phyloP scores from a whole-genome alignment of 23 tunicate species.

The Halocynthia aurantium region DNA sequence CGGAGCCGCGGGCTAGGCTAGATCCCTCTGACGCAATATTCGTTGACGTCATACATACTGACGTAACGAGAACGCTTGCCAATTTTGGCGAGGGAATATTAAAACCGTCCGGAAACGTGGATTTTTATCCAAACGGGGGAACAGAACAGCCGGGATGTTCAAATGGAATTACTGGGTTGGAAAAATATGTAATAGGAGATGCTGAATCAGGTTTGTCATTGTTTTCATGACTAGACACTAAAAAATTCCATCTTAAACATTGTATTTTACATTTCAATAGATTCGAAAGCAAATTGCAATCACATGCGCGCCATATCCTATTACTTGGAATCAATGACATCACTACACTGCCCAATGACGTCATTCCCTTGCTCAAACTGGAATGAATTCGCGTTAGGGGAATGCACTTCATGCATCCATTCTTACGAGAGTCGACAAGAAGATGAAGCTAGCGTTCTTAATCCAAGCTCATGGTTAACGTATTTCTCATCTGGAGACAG shows the following conservation, averaged over 20 bases:
- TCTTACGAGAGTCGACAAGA: not conserved
- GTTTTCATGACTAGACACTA: not conserved
- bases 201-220: not conserved
- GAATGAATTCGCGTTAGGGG: not conserved
- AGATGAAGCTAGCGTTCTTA: not conserved
- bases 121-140: conserved; percentile 27
- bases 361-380: conserved; percentile 14
- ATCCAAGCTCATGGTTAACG: not conserved
- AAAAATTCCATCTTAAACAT: not conserved
- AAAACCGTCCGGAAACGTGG: conserved; percentile 9
- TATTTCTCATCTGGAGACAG: conserved; percentile 1
- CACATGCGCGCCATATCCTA: conserved; percentile 17
- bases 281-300: not conserved
- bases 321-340: conserved; percentile 9
- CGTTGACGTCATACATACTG: conserved; percentile 27
- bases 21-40: conserved; percentile 15
- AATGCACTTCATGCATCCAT: conserved; percentile 13
- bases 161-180: not conserved
- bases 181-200: not conserved
- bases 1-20: conserved; percentile 3
- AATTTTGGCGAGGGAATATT: conserved; percentile 6
- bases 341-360: conserved; percentile 7
- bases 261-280: no score
- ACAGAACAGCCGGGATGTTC: conserved; percentile 21
- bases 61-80: not conserved